phyloP scores from a whole-genome alignment of 2,113 vertebrate species.

The Cyanoramphus novaezelandiae region DNA sequence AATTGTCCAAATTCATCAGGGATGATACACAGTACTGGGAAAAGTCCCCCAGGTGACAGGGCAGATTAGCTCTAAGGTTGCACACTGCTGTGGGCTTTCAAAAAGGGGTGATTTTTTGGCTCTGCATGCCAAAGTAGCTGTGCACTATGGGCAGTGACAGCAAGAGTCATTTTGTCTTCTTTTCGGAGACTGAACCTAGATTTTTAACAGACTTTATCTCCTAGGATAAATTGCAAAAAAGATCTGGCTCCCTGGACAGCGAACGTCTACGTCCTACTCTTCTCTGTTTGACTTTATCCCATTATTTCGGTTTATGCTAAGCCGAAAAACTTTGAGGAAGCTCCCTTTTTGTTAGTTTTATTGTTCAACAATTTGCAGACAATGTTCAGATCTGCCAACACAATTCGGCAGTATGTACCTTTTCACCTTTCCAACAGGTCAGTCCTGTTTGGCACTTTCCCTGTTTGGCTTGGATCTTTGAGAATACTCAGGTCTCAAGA shows the following conservation, averaged over 20 bases:
- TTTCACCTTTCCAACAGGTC: background rate
- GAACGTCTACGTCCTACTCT: background rate
- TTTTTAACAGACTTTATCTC: background rate
- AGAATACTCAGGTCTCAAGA: background rate
- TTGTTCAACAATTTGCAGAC: background rate
- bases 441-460: background rate
- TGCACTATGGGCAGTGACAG: background rate
- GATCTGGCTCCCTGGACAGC: background rate
- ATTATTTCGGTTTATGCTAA: background rate
- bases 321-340: background rate
- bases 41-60: background rate
- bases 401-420: background rate
- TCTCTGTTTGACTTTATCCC: background rate
- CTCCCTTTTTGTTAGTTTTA: background rate
- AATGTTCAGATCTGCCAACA: background rate
- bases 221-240: background rate
- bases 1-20: background rate
- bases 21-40: background rate
- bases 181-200: background rate
- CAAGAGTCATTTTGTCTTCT: background rate
- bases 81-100: background rate
- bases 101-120: background rate
- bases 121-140: accelerated
- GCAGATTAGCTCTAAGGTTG: background rate
- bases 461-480: background rate